phyloP scores from a whole-genome alignment of 1,140 invertebrate species.

The Cherax destructor region DNA sequence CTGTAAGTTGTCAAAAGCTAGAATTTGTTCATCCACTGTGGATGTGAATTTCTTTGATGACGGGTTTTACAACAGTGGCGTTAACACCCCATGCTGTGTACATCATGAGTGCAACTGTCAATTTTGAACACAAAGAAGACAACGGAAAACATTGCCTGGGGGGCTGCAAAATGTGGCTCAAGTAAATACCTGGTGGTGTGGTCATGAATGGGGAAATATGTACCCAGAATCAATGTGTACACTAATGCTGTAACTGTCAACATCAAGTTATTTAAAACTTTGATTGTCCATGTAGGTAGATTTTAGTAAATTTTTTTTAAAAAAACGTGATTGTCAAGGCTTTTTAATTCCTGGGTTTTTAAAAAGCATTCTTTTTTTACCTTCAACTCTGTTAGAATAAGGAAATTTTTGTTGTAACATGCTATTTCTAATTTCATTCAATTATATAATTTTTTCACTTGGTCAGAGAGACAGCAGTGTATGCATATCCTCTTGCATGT shows the following conservation, averaged over 20 bases:
- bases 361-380: not conserved
- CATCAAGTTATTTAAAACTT: not conserved
- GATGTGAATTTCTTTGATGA: constrained; percentile 47
- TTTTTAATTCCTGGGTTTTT: not conserved
- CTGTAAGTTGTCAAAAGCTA: constrained; percentile 5
- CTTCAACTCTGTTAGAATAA: not conserved
- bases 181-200: constrained; percentile 67
- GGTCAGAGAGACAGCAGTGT: not conserved
- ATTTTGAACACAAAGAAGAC: constrained; percentile 74
- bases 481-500: not conserved
- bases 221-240: not conserved
- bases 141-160: constrained; percentile 71
- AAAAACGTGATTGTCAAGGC: not conserved
- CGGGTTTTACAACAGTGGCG: constrained; percentile 23
- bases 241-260: not conserved
- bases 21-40: constrained; percentile 28
- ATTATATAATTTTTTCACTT: not conserved
- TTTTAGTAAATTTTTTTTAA: not conserved
- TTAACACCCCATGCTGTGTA: constrained; percentile 67
- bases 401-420: not conserved
- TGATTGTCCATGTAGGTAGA: not conserved
- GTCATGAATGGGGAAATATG: constrained; percentile 35
- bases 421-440: not conserved
- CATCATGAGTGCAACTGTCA: constrained; percentile 62
- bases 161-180: constrained; percentile 59